Evolutionary conservation across 1,140 invertebrate species (phyloP).

Genomic region (Manduca sexta): DNA sequence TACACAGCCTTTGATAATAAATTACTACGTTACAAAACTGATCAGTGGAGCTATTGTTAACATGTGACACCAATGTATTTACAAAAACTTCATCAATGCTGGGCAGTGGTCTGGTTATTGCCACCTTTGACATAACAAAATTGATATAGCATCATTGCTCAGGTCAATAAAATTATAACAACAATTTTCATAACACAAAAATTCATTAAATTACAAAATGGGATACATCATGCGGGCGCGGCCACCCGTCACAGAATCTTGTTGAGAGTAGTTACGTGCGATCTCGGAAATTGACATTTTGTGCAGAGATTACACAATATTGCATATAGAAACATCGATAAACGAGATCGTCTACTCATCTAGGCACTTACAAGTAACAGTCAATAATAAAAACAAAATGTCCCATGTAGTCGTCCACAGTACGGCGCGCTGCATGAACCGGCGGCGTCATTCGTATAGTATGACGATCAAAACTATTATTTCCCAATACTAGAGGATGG

Average conservation of each 20-base stretch:
- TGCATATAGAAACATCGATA: background rate
- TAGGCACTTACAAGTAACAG: background rate
- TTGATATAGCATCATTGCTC: background rate
- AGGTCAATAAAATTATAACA: conserved; percentile 1
- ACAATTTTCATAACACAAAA: background rate
- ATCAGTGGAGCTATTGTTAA: conserved; percentile 63
- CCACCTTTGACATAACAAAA: conserved; percentile 3
- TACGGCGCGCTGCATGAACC: too few relatives aligned
- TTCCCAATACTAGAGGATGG: too few relatives aligned
- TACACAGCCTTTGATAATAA: conserved; percentile 69
- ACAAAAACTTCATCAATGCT: conserved; percentile 43
- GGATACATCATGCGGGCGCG: too few relatives aligned
- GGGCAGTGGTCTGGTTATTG: conserved; percentile 44
- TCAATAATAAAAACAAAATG: too few relatives aligned
- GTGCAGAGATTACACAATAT: too few relatives aligned
- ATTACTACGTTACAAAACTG: conserved; percentile 69
- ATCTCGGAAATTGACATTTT: too few relatives aligned
- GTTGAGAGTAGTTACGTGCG: too few relatives aligned
- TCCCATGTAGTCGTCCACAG: too few relatives aligned
- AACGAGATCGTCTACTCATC: background rate
- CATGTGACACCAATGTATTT: conserved; percentile 61
- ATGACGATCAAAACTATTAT: too few relatives aligned
- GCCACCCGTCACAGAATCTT: too few relatives aligned
- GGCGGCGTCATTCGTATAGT: too few relatives aligned
- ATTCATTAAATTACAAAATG: too few relatives aligned